A percentile compares a stretch with the other conserved stretches of the same genome.
Evolutionary conservation across 2,797 vertebrate species (phyloP).

Genomic region (Petrocephalus sullivani): DNA sequence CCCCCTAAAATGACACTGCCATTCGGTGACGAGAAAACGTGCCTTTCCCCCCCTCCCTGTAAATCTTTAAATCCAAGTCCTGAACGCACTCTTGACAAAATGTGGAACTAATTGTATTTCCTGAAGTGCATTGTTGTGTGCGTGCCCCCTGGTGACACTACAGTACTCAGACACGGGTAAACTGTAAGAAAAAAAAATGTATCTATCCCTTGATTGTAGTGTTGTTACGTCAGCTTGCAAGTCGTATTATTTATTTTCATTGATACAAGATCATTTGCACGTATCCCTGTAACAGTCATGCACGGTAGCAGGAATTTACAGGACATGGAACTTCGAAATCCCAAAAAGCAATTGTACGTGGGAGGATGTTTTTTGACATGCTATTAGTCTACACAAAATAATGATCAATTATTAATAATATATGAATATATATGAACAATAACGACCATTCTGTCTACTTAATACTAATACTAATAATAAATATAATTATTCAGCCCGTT

Average conservation of each 20-base stretch:
- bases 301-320: background rate
- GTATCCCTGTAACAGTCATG: background rate
- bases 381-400: background rate
- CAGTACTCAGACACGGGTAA: constrained; percentile 45
- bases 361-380: background rate
- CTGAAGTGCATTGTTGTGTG: constrained; percentile 44
- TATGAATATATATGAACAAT: background rate
- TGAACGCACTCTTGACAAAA: background rate
- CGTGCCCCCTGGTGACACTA: constrained; percentile 54
- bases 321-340: background rate
- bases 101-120: constrained; percentile 33
- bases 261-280: background rate
- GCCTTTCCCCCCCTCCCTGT: background rate
- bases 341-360: background rate
- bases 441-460: too few relatives aligned
- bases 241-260: background rate
- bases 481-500: background rate
- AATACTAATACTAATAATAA: background rate
- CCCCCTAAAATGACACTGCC: constrained; percentile 4
- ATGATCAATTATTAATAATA: background rate
- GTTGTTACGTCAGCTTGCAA: constrained; percentile 47
- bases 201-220: constrained; percentile 38
- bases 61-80: background rate
- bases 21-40: background rate
- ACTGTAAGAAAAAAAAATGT: constrained; percentile 38